Base-by-base conservation (phyloP, 2,888 invertebrate species). In the Clepsis dumicolana region DNA sequence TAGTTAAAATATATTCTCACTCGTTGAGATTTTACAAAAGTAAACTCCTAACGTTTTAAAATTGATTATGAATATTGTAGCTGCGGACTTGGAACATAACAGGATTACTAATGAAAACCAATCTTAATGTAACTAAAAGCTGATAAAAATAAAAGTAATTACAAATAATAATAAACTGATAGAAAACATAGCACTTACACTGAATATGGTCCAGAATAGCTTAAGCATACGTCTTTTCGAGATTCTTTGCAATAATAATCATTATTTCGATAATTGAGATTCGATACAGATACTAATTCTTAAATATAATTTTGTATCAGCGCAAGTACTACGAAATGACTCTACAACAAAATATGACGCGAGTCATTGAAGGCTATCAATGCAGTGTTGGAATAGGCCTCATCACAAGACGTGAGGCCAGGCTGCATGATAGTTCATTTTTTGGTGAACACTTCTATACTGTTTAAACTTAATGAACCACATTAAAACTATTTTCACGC, bases 171-270 rank as follows among this genome's bases (percentile, higher is more conserved):
- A 53, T 32, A 66, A 53, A 72, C 70, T 61, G 64, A 73, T 70
- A 72, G 75, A 72, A 74, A 50, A 73, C 70, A 78, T 81, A 84
- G 82, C 81, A 80, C 82, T 83, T 76, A 79, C 77, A 82, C 79
- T 78, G 81, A 76, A 70, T 75, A 64, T 71, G 63, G 69, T 64
- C 66, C 64, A 38, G 64, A 62, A 68, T 61, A 60, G 64, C 54
- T 56, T 56, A 54, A 71, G 67, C 64, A 64, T 59, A 68, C 44
- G 59, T 54, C 27, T 67, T 59, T 41, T 64, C 65, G 32, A 72
- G 66, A 70, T 72, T 72, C 59, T 41, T 44, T 66, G 62, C 63
- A 70, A 60, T 69, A 75, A 67, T 72, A 75, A n/a, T 77, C 74
- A 71, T 74, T 74, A 73, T 75, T 71, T 76, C 63, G 70, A 75